phyloP scores from a whole-genome alignment of 92 coral and sea anemone species.

The Porites rus region DNA sequence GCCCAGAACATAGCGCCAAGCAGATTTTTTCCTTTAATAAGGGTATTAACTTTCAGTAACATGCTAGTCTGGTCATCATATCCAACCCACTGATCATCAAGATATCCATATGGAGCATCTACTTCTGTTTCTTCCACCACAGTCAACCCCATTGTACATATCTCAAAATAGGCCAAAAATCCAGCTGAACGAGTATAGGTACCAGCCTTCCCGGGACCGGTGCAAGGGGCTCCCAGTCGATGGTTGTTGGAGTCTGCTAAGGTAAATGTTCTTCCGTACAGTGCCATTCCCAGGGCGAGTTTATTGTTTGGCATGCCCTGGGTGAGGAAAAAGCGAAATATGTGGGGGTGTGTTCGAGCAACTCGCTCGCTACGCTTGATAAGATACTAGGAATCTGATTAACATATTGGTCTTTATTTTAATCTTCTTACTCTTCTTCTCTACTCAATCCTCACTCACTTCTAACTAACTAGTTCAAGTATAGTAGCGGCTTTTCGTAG shows the following conservation, averaged over 20 bases:
- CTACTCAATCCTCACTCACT: too few species aligned
- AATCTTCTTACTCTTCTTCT: too few species aligned
- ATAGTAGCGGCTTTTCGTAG: too few species aligned
- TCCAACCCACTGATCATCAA: slow-evolving; percentile 72
- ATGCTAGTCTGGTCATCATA: slow-evolving; percentile 72
- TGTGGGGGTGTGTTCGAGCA: too few species aligned
- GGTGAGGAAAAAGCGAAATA: too few species aligned
- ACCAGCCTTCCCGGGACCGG: slow-evolving; percentile 49
- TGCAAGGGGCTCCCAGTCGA: slow-evolving; percentile 66
- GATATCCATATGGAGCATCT: slow-evolving; percentile 79
- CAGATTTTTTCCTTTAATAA: too few species aligned
- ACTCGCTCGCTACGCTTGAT: too few species aligned
- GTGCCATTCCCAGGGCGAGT: slow-evolving; percentile 78
- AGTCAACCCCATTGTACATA: slow-evolving; percentile 51
- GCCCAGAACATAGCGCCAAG: too few species aligned
- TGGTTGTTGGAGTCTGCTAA: slow-evolving; percentile 41
- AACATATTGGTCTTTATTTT: too few species aligned
- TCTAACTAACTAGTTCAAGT: too few species aligned
- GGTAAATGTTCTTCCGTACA: slow-evolving; percentile 69
- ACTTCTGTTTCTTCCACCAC: slow-evolving; percentile 46
- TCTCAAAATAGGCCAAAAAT: slow-evolving; percentile 65
- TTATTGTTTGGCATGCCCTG: slow-evolving; percentile 66
- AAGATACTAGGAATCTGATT: too few species aligned
- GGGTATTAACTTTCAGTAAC: slow-evolving; percentile 8
- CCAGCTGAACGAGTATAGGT: slow-evolving; percentile 60